Base-by-base conservation (phyloP, 2,888 invertebrate species). In the Chrysodeixis includens region DNA sequence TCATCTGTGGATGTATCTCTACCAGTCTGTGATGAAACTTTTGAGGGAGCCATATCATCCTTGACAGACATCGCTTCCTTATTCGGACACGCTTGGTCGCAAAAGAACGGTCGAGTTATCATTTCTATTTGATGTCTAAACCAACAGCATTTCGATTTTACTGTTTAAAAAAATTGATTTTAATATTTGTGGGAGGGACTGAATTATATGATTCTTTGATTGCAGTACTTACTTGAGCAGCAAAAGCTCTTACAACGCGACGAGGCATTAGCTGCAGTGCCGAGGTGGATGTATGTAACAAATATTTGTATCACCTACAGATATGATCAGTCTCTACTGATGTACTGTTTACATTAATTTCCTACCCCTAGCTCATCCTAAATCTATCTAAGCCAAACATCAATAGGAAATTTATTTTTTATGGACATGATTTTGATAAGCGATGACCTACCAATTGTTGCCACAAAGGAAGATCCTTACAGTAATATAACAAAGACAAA, bases 101-200 rank as follows among this genome's bases (percentile, higher is more conserved):
- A 82, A 82, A 85, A 84, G 65, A 78, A 81, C 10, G 84, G 75
- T 71, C 84, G 81, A 9, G 78, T 66, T 61, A 81, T 76, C 35
- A 69, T 69, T 79, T 68, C 69, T 57, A 76, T 65, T 71, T 70
- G 59, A 12, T 62, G 64, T 40, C 30, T 63, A 51, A 81, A 74
- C 82, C 79, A 79, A 55, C 40, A 30, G 40, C 56, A 67, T 56
- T 72, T 62, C 57, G 66, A 69, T 46, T 14, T 68, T 74, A 74
- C 54, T 63, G 22, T 26, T 20, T 71, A 49, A 49, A 22, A 49
- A 61, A 49, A 26, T 10, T 30, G 35, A 7, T n/a, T 56, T 62
- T 57, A 54, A 30, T 26, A 56, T 53, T 14, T 16, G 30, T 12
- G 7, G n/a, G 20, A 35, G 40, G 9, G 30, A 20, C 14, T 49